A percentile compares a stretch with the other conserved stretches of the same genome.
These are phyloP conservation scores for human DNA, from an alignment of 2,113 vertebrate species.

Conservation along the genomic window DNA sequence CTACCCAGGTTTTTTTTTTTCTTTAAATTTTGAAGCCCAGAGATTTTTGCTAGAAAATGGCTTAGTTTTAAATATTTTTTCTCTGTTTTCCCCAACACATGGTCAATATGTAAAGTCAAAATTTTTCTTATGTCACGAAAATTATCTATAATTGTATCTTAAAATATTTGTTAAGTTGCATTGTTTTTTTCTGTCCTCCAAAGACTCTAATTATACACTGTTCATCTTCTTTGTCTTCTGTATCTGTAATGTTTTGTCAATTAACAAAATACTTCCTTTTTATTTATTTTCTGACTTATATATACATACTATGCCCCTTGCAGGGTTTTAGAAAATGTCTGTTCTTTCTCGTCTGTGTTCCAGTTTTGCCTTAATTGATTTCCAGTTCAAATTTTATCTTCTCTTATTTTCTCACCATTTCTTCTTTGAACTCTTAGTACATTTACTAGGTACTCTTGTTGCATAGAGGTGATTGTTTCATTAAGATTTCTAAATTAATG, in stretches of 20 bases:
- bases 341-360: neutral
- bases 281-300: neutral
- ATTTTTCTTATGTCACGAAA: too few relatives aligned
- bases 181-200: neutral
- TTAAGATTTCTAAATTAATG: neutral
- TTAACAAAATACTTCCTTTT: neutral
- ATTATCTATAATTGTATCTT: neutral
- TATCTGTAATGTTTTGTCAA: neutral
- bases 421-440: neutral
- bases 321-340: neutral
- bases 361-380: neutral
- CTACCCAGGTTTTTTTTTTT: too few relatives aligned
- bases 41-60: too few relatives aligned
- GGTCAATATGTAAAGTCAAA: too few relatives aligned
- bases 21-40: too few relatives aligned
- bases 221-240: neutral
- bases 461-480: neutral
- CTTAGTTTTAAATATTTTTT: too few relatives aligned
- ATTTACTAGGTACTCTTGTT: neutral
- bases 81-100: too few relatives aligned
- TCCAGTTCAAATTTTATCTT: neutral
- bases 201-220: neutral
- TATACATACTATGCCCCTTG: neutral
- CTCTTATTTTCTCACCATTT: neutral
- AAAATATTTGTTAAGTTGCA: neutral